Evolutionary conservation across 2,113 vertebrate genomes (phyloP).

Genomic region (Acanthochromis polyacanthus): DNA sequence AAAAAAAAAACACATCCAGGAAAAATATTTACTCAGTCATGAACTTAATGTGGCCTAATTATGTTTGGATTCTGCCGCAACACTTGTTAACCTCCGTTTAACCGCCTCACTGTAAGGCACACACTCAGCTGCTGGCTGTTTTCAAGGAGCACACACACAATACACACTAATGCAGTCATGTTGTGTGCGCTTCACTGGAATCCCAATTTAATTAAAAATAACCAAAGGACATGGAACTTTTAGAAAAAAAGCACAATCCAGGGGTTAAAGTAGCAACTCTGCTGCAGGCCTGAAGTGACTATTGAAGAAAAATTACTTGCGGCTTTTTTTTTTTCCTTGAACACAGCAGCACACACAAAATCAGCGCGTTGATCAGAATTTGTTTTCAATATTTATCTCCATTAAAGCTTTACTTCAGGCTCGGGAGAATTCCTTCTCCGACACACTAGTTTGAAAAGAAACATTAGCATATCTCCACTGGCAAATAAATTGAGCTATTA

Average conservation of each 20-base stretch:
- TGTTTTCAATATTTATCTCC: background rate
- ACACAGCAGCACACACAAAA: background rate
- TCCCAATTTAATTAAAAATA: constrained; percentile 11
- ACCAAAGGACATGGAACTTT: background rate
- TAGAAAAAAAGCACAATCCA: background rate
- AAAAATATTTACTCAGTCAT: constrained; percentile 49
- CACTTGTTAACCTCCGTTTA: constrained; percentile 66
- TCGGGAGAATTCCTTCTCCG: background rate
- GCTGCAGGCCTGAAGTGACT: background rate
- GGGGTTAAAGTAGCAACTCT: background rate
- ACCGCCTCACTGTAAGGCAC: constrained; percentile 33
- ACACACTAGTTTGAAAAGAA: constrained; percentile 11
- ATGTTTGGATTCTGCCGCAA: constrained; percentile 56
- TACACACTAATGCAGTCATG: background rate
- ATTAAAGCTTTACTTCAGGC: constrained; percentile 8
- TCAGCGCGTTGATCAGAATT: constrained; percentile 2
- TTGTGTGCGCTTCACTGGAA: constrained; percentile 1
- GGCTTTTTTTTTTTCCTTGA: background rate
- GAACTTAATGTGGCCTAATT: constrained; percentile 70
- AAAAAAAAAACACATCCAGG: constrained; percentile 1
- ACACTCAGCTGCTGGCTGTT: constrained; percentile 56
- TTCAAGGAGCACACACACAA: constrained; percentile 17
- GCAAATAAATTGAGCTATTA: constrained; percentile 57
- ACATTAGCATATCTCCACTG: constrained; percentile 37
- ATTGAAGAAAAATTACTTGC: background rate